Base-by-base conservation (phyloP, 2,113 vertebrate species). In the Dromas ardeola region DNA sequence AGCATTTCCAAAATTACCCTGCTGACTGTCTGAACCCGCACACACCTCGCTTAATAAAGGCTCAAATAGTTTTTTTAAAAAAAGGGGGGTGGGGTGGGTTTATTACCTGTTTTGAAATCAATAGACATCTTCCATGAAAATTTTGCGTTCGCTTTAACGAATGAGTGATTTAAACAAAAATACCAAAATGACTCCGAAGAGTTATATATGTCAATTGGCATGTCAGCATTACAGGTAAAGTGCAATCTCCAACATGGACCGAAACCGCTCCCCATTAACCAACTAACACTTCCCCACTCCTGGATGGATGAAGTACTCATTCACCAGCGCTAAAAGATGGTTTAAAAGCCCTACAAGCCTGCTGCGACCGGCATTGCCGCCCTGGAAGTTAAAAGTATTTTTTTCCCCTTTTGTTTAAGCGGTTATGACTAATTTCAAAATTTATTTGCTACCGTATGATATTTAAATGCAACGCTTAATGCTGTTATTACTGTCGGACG, bases 101-200 rank as follows among this genome's bases (percentile, higher is more conserved):
- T 79, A 94, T 84, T 94, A 84, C 77, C 63, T 91, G 21, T 15
- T 74, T 91, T 82, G 50, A 91, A 97, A 98, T 77, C 84, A 94
- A 52, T 29, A 90, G 56, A 55, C 53, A 63, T 38, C 10, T 43
- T 95, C 81, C 36, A 69, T 42, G 30, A 67, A 92, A 90, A 78
- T 67, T 91, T 90, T 87, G 77, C 50, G 3, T 78, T 87, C 77
- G 42, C 47, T 93, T 93, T 66, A 95, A 96, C 40, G 40, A 94
- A 78, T 29, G 58, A 93, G 27, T n/a, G 47, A 52, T 87, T 86
- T 86, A 78, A 85, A 93, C 45, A 87, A 95, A 98, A 97, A 76
- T 19, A 97, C 91, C 62, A 78, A 76, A 93, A 95, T 80, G 15
- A 93, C 49, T 94, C 53, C 22, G 20, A 90, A 90, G 90, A 90